Evolutionary conservation across 2,797 vertebrate genomes (phyloP).

Genomic region (Sparidentex hasta): DNA sequence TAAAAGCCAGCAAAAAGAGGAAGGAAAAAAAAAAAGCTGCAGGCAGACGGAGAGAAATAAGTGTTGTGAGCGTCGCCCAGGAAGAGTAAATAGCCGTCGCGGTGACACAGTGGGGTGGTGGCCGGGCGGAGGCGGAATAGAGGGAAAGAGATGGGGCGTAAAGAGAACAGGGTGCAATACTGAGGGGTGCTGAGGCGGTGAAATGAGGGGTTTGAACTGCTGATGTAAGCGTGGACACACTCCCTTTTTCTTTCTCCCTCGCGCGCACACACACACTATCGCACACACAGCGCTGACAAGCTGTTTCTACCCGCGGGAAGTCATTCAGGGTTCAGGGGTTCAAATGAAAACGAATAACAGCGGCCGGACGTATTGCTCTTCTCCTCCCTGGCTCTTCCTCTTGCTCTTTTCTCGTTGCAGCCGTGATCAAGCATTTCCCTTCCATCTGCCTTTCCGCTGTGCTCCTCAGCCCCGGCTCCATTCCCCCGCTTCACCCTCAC

Average conservation of each 20-base stretch:
- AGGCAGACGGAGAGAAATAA: slow-evolving; percentile 46
- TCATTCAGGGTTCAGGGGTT: slow-evolving; percentile 80
- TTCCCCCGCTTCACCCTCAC: neutral
- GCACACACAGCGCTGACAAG: slow-evolving; percentile 70
- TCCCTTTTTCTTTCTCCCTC: slow-evolving; percentile 50
- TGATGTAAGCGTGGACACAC: slow-evolving; percentile 80
- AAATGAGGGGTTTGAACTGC: slow-evolving; percentile 81
- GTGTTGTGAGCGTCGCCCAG: slow-evolving; percentile 38
- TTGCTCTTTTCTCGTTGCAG: slow-evolving; percentile 36
- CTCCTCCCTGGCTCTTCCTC: slow-evolving; percentile 36
- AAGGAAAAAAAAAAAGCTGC: slow-evolving; percentile 12
- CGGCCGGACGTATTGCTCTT: slow-evolving; percentile 57
- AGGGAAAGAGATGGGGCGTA: slow-evolving; percentile 76
- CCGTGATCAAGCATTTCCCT: slow-evolving; percentile 60
- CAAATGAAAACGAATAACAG: slow-evolving; percentile 77
- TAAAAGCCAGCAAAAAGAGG: slow-evolving; percentile 22
- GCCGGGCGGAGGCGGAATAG: slow-evolving; percentile 49
- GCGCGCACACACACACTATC: slow-evolving; percentile 25
- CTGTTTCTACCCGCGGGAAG: slow-evolving; percentile 71
- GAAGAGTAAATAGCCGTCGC: slow-evolving; percentile 63
- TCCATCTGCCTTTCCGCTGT: slow-evolving; percentile 23
- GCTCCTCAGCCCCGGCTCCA: neutral
- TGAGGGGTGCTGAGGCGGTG: slow-evolving; percentile 83
- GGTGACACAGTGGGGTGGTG: slow-evolving; percentile 61
- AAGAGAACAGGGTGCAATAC: slow-evolving; percentile 78